These are phyloP conservation scores for Sinotaia quadrata DNA, from an alignment of 2,888 invertebrate genomes.

Conservation along the genomic window DNA sequence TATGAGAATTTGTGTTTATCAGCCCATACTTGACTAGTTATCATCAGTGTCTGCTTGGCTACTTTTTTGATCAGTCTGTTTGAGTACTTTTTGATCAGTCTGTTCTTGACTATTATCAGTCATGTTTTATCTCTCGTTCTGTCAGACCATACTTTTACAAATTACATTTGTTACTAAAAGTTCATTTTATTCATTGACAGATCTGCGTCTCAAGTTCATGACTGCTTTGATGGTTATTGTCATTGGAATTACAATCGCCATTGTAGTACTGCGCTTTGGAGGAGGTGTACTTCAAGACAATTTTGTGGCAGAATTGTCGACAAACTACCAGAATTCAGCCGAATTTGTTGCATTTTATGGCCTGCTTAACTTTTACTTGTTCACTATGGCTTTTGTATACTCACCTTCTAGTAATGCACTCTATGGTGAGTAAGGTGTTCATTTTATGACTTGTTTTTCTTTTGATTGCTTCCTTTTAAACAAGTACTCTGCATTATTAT, in stretches of 20 bases:
- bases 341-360: constrained; percentile 97
- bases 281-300: constrained; percentile 92
- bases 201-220: constrained; percentile 91
- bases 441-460: no score
- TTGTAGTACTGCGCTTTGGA: constrained; percentile 88
- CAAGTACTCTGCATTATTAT: no score
- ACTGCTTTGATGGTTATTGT: constrained; percentile 89
- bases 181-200: constrained; percentile 78
- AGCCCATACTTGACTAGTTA: no score
- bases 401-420: constrained; percentile 85
- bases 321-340: constrained; percentile 91
- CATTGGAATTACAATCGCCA: constrained; percentile 81
- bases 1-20: no score
- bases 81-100: no score
- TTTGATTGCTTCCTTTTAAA: no score
- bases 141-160: no score
- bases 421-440: constrained; percentile 83
- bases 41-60: no score
- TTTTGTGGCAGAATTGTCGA: constrained; percentile 90
- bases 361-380: constrained; percentile 92
- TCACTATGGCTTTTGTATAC: constrained; percentile 94
- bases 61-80: no score
- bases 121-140: no score
- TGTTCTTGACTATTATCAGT: no score
- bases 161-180: no score